Evolutionary conservation across 1,140 invertebrate genomes (phyloP), one percentile per base, ranked within the genome.

Genomic region (Camponotus vicinus): DNA sequence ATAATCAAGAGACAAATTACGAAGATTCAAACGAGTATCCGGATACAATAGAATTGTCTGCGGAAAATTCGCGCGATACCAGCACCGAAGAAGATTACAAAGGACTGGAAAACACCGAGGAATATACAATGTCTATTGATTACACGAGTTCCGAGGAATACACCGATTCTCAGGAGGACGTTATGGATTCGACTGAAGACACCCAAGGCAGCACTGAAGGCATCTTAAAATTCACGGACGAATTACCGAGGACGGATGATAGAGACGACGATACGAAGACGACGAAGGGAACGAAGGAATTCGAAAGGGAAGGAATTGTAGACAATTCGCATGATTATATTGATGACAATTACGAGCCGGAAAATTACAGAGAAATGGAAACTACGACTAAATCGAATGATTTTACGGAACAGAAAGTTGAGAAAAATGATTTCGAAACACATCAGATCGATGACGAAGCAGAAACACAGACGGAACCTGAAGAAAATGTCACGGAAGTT

Each of bases 311-410:
- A 7, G 42, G 27, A 27, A 27, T 27, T 27, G 27, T 27, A 27
- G 27, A 27, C 27, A 27, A 27, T 27, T 27, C 67, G 9, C 86
- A 92, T 15, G 96, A 96, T 90, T 96, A 96, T 70, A 93, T 96
- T 2, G 95, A 96, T 85, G 96, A 96, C 86, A 96, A 96, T 93
- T 96, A 96, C 80, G 96, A 96, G 89, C 93, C 95, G 1, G 79
- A 93, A 21, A 92, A 92, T 90, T 95, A 95, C 86, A 84, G 88
- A 15, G 87, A 91, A 49, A 70, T 52, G 1, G 83, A 88, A 34
- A 64, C n/a, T 18, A 49, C 66, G 3, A 77, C 76, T 3, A 59
- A 75, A 2, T 42, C 61, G 11, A 71, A 79, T 3, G 73, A 88
- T 6, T 27, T 52, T 6, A 66, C 34, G 4, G 55, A 86, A 7